Base-by-base conservation (phyloP, 1,140 invertebrate genomes). In the Centruroides vittatus region DNA sequence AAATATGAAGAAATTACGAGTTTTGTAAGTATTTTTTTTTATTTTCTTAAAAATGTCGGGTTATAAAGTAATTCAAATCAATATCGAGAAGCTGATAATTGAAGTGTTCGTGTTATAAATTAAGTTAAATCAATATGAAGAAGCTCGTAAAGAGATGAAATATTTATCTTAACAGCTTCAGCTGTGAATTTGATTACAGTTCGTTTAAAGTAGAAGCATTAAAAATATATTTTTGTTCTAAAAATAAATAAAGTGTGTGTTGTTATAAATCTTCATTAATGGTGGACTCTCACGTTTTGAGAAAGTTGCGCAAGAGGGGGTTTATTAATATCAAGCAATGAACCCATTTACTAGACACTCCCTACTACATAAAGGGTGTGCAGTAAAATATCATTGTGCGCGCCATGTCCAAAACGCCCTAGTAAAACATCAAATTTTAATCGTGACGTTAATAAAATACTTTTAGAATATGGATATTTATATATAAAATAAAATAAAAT, bases 1-100 rank as follows among this genome's bases (percentile, higher is more conserved):
- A 54, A 81, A 84, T 60, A 79, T 90, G 73, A 81, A 82, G 48
- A 82, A 88, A 57, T 77, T 98, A 13, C 80, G 91, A 66, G 88
- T 87, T 11, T 74, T 96, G 71, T 85, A 69, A 77, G 77, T 73
- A 66, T 63, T 56, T 10, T 13, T 61, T 58, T 58, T 50, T n/a
- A 62, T 51, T 61, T 55, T 68, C 68, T 59, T 63, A 35, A 10
- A n/a, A 35, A 35, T 35, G 11, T 55, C 34, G 23, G 23, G 23
- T 23, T 23, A 23, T 23, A 7, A 35, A 35, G 6, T 35, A 34
- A 23, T 8, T 41, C 1, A 1, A 5, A 56, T 41, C 8, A 12
- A 8, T 23, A 23, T 7, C 10, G 12, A n/a, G 35, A 23, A n/a
- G 7, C n/a, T 13, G 7, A 52, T 52, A 23, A 66, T 23, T 23